Conservation (phyloP, 1,140 invertebrate genomes). For the Atta cephalotes region DNA sequence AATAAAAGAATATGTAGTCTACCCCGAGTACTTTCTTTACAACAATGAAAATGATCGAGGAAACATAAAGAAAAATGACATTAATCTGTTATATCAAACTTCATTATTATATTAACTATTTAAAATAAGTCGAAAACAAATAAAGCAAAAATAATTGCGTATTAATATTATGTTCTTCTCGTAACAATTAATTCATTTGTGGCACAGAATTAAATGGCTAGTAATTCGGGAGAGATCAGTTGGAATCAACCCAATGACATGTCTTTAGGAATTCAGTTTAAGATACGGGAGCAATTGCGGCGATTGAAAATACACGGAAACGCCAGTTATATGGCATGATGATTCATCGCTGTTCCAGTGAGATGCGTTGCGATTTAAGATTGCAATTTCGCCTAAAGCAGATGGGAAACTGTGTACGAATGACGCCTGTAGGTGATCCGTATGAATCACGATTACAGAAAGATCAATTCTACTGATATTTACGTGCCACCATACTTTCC, state of each 20-base stretch:
- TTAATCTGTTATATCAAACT: background rate
- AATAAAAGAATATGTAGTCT: too few relatives aligned
- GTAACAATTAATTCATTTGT: background rate
- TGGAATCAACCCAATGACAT: background rate
- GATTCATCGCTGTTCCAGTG: conserved; percentile 32
- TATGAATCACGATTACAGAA: conserved; percentile 21
- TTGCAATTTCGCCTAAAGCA: conserved; percentile 17
- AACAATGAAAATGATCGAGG: background rate
- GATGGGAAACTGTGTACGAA: conserved; percentile 13
- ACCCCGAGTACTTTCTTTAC: background rate
- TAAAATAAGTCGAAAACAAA: background rate
- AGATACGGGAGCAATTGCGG: background rate
- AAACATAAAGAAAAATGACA: background rate
- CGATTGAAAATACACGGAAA: background rate
- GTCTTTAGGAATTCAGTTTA: background rate
- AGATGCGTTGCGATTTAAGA: background rate
- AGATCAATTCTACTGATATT: conserved; percentile 4
- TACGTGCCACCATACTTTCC: background rate
- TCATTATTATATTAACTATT: background rate
- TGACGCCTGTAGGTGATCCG: background rate
- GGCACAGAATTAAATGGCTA: background rate
- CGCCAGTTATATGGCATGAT: conserved; percentile 1
- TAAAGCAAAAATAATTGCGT: background rate
- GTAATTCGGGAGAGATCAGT: background rate
- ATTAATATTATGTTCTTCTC: background rate